Evolutionary conservation across 2,888 invertebrate species (phyloP).

Genomic region (Cacoxenus indagator): DNA sequence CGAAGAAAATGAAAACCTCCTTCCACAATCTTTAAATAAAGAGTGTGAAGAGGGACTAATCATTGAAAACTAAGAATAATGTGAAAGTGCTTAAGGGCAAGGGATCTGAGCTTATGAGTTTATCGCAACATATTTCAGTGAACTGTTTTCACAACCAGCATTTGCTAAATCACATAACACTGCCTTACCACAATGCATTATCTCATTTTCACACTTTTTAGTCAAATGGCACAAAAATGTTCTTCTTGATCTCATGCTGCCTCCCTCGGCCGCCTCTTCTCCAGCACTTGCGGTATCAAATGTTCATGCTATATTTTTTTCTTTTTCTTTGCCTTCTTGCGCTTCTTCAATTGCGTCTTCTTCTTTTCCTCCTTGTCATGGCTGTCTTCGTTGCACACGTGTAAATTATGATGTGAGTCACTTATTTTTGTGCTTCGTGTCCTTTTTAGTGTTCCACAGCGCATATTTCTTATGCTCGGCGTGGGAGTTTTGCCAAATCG

Average conservation of each 20-base stretch:
- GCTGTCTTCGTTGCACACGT: conserved; percentile 31
- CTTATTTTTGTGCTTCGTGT: conserved; percentile 36
- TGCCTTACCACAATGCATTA: conserved; percentile 36
- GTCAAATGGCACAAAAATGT: conserved; percentile 26
- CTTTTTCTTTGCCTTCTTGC: neutral
- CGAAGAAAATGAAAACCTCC: too few species aligned
- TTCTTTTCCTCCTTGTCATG: neutral
- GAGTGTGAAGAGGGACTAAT: neutral
- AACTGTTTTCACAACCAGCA: conserved; percentile 1
- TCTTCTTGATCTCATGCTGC: neutral
- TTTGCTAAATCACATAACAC: conserved; percentile 25
- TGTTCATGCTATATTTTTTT: neutral
- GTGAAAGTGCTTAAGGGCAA: too few species aligned
- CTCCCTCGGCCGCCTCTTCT: neutral
- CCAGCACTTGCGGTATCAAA: neutral
- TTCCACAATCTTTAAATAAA: too few species aligned
- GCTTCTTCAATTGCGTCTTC: too few species aligned
- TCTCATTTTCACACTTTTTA: conserved; percentile 47
- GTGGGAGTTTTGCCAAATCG: conserved; percentile 48
- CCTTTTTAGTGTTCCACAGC: conserved; percentile 39
- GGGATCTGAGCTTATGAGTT: conserved; percentile 1
- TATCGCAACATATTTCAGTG: conserved; percentile 23
- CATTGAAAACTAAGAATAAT: too few species aligned
- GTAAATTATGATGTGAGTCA: conserved; percentile 52
- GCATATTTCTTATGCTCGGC: conserved; percentile 39